Base-by-base conservation (phyloP, 1,140 invertebrate genomes). In the Nautilus pompilius region DNA sequence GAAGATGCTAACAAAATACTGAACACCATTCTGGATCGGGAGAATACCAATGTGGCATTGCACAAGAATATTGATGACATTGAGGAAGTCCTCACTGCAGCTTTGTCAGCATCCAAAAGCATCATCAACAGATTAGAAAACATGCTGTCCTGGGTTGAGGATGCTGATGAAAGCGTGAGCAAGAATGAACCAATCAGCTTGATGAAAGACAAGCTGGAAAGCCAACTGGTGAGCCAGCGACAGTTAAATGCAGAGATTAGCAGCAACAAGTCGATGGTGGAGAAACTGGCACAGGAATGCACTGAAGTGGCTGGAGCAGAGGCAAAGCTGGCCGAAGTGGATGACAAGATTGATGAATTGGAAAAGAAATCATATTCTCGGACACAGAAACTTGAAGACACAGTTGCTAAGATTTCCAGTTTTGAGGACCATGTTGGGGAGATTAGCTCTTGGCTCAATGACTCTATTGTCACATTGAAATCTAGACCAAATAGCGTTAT, bases 301-400 rank as follows among this genome's bases (percentile, higher is more conserved):
- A 48, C 59, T 15, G 68, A 70, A 48, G 67, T 69, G 0, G 46
- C 74, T 73, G 95, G 96, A 71, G 95, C 97, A 61, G 91, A 93
- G 76, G 89, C 91, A 48, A 97, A 96, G 75, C 83, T 97, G 8
- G 91, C 93, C 54, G 90, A 92, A 69, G 86, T 99, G 0, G 95
- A 94, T 75, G 91, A 89, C 69, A 85, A 96, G 67, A 96, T 96
- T 92, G 88, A 90, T 69, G 92, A 95, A 68, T 91, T 98, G 0
- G 93, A 96, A 69, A 90, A 89, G 64, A 89, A 74, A 88, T 95
- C 49, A 88, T 91, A 28, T 92, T 0, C 90, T 93, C 71, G 89
- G 88, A 63, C 98, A 95, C 89, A 97, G 93, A 93, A 97, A 75
- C 84, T 98, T 57, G 90, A 94, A 68, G 89, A 89, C 17, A 90